A percentile compares a stretch with the other conserved stretches of the same genome.
phyloP scores from a whole-genome alignment of 1,140 invertebrate genomes.

The Dendroctonus ponderosae region DNA sequence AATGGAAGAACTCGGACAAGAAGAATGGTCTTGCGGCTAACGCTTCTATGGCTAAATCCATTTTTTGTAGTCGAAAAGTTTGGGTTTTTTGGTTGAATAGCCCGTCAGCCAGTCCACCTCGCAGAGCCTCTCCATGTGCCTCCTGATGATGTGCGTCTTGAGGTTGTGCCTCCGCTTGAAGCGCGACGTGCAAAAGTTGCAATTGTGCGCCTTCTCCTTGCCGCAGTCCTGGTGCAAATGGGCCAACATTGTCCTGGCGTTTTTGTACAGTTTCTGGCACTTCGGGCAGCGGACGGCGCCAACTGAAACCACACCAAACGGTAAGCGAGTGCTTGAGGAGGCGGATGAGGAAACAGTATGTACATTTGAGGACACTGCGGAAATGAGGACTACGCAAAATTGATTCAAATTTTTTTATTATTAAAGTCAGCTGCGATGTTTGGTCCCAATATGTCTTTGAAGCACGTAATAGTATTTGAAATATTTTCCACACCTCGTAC shows the following conservation, averaged over 20 bases:
- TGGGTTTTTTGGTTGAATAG: neutral
- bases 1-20: neutral
- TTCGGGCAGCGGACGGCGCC: conserved; percentile 17
- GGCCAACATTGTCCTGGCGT: conserved; percentile 44
- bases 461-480: conserved; percentile 15
- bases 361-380: too few species aligned
- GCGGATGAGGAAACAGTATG: too few species aligned
- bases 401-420: neutral
- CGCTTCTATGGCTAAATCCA: too few species aligned
- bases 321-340: too few species aligned
- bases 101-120: neutral
- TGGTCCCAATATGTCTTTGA: neutral
- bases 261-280: conserved; percentile 44
- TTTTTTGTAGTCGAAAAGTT: too few species aligned
- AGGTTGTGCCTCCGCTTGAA: conserved; percentile 27
- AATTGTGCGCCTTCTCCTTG: conserved; percentile 25
- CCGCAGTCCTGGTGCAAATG: conserved; percentile 34
- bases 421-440: neutral
- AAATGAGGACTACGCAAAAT: too few species aligned
- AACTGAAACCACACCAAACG: too few species aligned
- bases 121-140: conserved; percentile 1
- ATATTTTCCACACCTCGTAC: conserved; percentile 1
- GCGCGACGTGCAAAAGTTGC: conserved; percentile 12
- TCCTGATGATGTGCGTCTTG: conserved; percentile 15
- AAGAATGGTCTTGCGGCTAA: neutral